These are phyloP conservation scores for Drosophila azteca DNA, from an alignment of 1,140 invertebrate species.

Conservation along the genomic window DNA sequence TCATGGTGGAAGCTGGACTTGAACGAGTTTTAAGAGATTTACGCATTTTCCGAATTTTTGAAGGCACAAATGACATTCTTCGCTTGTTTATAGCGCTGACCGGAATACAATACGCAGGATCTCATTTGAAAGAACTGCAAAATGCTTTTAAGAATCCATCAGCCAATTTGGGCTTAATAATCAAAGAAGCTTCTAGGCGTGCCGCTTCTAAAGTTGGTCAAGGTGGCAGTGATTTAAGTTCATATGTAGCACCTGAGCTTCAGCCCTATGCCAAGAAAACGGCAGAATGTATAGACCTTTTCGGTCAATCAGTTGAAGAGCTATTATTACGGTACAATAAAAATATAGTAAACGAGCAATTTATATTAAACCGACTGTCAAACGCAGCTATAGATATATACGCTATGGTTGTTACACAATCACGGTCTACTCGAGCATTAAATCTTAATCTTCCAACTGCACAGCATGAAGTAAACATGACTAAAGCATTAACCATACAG, in stretches of 20 bases:
- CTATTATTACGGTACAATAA: slow-evolving; percentile 95
- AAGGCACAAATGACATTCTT: slow-evolving; percentile 99
- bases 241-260: slow-evolving; percentile 88
- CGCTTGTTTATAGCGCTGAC: slow-evolving; percentile 98
- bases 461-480: slow-evolving; percentile 90
- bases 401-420: slow-evolving; percentile 92
- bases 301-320: slow-evolving; percentile 93
- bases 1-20: slow-evolving; percentile 96
- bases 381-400: slow-evolving; percentile 97
- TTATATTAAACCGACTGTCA: slow-evolving; percentile 94
- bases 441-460: slow-evolving; percentile 88
- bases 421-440: slow-evolving; percentile 90
- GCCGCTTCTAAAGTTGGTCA: slow-evolving; percentile 92
- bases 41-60: slow-evolving; percentile 99
- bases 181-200: slow-evolving; percentile 93
- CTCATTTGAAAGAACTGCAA: slow-evolving; percentile 93
- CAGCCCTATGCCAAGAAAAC: slow-evolving; percentile 87
- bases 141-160: slow-evolving; percentile 94
- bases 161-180: slow-evolving; percentile 92
- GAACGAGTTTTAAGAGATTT: slow-evolving; percentile 97
- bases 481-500: slow-evolving; percentile 92
- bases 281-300: slow-evolving; percentile 89
- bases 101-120: slow-evolving; percentile 94
- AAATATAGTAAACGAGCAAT: slow-evolving; percentile 95
- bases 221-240: slow-evolving; percentile 85